Base-by-base conservation (phyloP, 2,113 vertebrate species). In the Chloebia gouldiae region DNA sequence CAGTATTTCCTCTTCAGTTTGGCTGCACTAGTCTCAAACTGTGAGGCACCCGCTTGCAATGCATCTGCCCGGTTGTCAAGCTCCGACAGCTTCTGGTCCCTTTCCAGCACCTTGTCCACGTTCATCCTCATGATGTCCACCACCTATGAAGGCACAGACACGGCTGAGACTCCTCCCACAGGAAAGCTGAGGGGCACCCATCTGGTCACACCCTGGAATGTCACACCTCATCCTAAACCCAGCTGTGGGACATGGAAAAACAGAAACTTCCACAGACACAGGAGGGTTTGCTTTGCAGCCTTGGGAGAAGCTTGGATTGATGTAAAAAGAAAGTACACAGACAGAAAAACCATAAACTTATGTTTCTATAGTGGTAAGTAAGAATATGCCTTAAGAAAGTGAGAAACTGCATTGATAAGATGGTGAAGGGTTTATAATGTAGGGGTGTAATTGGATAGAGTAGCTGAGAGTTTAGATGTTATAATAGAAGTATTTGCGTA, bases 1-100 rank as follows among this genome's bases (percentile, higher is more conserved):
- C 99, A 99, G 97, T 97, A 98, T 97, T 99, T 99, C 91, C 99
- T 98, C 95, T 99, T 99, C 95, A 99, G 98, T 72, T 99, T 99
- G 70, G 98, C 98, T 53, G 99, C 98, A 30, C 96, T 98, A 54
- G 97, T 98, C 96, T 98, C 97, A 96, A 98, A 98, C 89, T 98
- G 97, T 25, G 97, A 98, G 59, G 97, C 97, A 7, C 97, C 97
- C 49, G 97, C 97, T 95, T 98, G 97, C 87, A 98, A 93, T 1
- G 97, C 97, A 33, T 98, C 97, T 70, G 97, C 97, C n/a, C 97
- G 93, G 69, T 98, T 97, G 84, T 98, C 97, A 7, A 98, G 97
- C 76, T 98, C 97, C 11, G 97, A 98, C 37, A 98, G 95, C 69
- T 91, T 97, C 94, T 98, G 96, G 63, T 98, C 97, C 92, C 97